Base-by-base conservation (phyloP, 2,888 invertebrate species). In the Sesia apiformis region DNA sequence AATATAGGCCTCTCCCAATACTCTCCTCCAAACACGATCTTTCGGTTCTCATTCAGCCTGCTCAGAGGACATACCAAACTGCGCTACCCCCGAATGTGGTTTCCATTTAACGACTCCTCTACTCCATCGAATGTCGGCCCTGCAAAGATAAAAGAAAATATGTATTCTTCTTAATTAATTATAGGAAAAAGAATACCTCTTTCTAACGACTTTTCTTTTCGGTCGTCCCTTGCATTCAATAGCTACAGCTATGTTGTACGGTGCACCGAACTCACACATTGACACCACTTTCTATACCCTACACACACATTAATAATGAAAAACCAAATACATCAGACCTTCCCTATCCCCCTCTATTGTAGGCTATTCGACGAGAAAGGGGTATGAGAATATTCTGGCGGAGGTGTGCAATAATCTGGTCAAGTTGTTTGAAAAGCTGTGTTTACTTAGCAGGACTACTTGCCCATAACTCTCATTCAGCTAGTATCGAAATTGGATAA, bases 181-280 rank as follows among this genome's bases (percentile, higher is more conserved):
- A 23, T 23, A 23, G 23, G 23, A 23, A 23, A 23, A 23, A 23
- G 1, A 23, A 23, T 1, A 23, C 23, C 23, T 23, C 23, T 23
- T 23, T 23, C 23, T 23, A 23, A 23, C 23, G 23, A 23, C 4
- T 63, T 67, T 63, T 69, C 64, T 52, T 5, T 51, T 38, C 56
- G 60, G 64, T 63, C 64, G 66, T 70, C 64, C 70, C 56, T 49
- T 49, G 42, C 43, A 53, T 53, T 23, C 59, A 61, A 62, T 59
- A 69, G 57, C 61, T 66, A 61, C 58, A 60, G 60, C 66, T 61
- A 65, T 64, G 66, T 69, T 60, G 60, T 57, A 58, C 68, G 61
- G 63, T 75, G 76, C 71, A 77, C 63, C 62, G 60, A 67, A 72
- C 66, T 57, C 67, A 77, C 75, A 74, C 69, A 71, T 61, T 61